These are phyloP conservation scores for Cololabis saira DNA, from an alignment of 2,113 vertebrate genomes.

Conservation along the genomic window DNA sequence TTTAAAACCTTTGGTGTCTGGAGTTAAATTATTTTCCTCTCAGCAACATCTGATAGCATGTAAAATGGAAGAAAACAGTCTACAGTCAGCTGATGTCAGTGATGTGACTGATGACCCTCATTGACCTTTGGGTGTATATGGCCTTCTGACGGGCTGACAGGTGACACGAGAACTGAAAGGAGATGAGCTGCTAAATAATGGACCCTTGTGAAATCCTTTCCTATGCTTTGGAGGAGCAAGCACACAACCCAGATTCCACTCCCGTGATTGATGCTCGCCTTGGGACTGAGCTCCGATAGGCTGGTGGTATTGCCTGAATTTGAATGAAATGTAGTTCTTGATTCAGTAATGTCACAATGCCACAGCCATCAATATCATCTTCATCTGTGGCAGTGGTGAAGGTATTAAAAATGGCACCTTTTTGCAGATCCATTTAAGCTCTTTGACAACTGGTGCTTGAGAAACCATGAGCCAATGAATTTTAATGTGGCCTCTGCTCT, in stretches of 20 bases:
- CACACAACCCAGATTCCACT: conserved; percentile 6
- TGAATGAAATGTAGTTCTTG: conserved; percentile 44
- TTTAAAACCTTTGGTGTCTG: no score
- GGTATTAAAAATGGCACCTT: conserved; percentile 39
- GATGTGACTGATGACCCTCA: conserved; percentile 50
- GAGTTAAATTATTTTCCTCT: neutral
- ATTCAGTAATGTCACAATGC: conserved; percentile 40
- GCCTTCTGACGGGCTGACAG: conserved; percentile 35
- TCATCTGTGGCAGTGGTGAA: conserved; percentile 24
- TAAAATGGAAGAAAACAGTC: conserved; percentile 29
- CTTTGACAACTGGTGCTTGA: conserved; percentile 29
- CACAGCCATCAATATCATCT: conserved; percentile 23
- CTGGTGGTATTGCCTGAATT: conserved; percentile 52
- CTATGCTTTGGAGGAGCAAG: conserved; percentile 23
- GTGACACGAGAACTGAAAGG: conserved; percentile 51
- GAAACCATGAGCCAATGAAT: conserved; percentile 56
- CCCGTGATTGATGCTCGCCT: conserved; percentile 59
- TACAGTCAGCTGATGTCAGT: neutral
- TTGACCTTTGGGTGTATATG: conserved; percentile 28
- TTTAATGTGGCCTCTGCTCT: conserved; percentile 57
- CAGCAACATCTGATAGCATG: conserved; percentile 17
- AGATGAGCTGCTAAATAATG: conserved; percentile 69
- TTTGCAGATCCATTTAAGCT: conserved; percentile 41
- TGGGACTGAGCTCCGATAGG: conserved; percentile 39
- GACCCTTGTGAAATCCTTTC: conserved; percentile 46